A percentile compares a stretch with the other conserved stretches of the same genome.
Conservation (phyloP, 1,140 invertebrate species). For the Holcopasites calliopsidis region DNA sequence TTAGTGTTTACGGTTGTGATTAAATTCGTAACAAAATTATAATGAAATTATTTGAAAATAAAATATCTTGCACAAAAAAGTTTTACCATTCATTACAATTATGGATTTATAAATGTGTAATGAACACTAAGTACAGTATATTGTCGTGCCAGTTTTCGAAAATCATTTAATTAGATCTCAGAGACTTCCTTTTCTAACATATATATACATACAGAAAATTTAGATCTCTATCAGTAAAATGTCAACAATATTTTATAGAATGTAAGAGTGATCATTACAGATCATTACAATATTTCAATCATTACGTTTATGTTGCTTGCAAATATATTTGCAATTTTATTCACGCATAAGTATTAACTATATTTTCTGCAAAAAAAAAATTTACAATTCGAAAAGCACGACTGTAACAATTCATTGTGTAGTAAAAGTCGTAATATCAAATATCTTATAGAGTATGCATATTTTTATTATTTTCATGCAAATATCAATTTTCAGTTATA, state of each 20-base stretch:
- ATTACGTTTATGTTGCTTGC: constrained; percentile 8
- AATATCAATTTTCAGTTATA: neutral
- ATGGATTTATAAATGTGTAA: constrained; percentile 18
- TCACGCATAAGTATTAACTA: constrained; percentile 12
- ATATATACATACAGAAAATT: constrained; percentile 14
- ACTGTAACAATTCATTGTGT: constrained; percentile 17
- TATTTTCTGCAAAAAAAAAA: constrained; percentile 14
- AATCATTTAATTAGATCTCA: constrained; percentile 21
- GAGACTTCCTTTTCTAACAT: constrained; percentile 23
- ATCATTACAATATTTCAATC: constrained; percentile 13
- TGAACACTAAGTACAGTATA: constrained; percentile 8
- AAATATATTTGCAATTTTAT: constrained; percentile 4
- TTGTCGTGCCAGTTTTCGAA: constrained; percentile 2
- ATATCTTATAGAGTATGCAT: constrained; percentile 2
- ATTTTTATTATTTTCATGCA: neutral
- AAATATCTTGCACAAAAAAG: constrained; percentile 34
- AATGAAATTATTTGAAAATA: constrained; percentile 26
- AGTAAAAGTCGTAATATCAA: neutral
- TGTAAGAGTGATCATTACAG: constrained; percentile 25
- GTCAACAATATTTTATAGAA: constrained; percentile 12
- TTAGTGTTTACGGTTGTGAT: constrained; percentile 2
- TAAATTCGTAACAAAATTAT: neutral
- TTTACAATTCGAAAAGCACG: neutral
- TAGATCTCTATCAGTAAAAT: constrained; percentile 4
- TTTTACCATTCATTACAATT: constrained; percentile 18